A percentile compares a stretch with the other conserved stretches of the same genome.
Evolutionary conservation across 2,888 invertebrate genomes (phyloP).

Genomic region (Hirudinaria manillensis): DNA sequence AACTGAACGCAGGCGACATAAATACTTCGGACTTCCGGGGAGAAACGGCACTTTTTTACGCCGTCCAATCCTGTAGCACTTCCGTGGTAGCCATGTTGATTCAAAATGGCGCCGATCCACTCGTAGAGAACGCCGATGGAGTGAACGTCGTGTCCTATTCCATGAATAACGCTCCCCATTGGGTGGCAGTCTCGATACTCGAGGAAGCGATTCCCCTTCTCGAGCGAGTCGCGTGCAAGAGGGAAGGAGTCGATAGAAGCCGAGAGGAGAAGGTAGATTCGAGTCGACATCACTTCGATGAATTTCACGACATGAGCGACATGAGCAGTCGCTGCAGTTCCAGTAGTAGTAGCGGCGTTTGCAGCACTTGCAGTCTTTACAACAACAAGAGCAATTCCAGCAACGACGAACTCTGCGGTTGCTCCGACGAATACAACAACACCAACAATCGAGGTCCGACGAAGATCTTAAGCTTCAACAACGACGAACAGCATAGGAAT

Average conservation of each 20-base stretch:
- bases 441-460: neutral
- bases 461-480: slow-evolving; percentile 12
- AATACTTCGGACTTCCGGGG: slow-evolving; percentile 38
- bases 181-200: slow-evolving; percentile 11
- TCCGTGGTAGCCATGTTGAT: slow-evolving; percentile 34
- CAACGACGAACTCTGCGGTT: neutral
- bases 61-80: slow-evolving; percentile 33
- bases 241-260: neutral
- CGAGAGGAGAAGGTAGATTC: neutral
- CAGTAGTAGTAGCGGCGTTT: slow-evolving; percentile 13
- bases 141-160: slow-evolving; percentile 34
- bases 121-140: slow-evolving; percentile 32
- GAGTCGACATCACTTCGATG: neutral
- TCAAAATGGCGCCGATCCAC: slow-evolving; percentile 33
- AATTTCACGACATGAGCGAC: neutral
- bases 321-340: neutral
- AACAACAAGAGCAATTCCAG: slow-evolving; percentile 15
- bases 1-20: slow-evolving; percentile 23
- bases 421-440: neutral
- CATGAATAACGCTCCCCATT: slow-evolving; percentile 24
- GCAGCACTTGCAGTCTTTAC: slow-evolving; percentile 20
- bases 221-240: neutral
- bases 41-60: slow-evolving; percentile 42
- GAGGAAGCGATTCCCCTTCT: neutral
- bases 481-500: neutral